Base-by-base conservation (phyloP, 2,113 vertebrate species). In the Passer domesticus region DNA sequence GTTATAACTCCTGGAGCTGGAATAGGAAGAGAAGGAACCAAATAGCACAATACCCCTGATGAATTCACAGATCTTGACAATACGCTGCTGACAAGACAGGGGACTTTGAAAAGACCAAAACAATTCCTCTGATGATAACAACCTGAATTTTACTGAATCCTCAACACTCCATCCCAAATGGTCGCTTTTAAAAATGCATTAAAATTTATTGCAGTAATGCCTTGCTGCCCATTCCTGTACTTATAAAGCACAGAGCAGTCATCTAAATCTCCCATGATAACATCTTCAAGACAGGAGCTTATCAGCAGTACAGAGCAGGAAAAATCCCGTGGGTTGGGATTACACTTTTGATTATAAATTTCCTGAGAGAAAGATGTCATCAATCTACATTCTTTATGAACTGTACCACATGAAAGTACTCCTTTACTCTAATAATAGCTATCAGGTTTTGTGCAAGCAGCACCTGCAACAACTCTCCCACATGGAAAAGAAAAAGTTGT, bases 291-390 rank as follows among this genome's bases (percentile, higher is more conserved):
- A 87, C 76, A 87, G 56, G 19, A 93, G 46, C 28, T 88, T 93
- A 93, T 87, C 89, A 92, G 35, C 52, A 87, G 80, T 10, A 49
- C 7, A 92, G 74, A 87, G 49, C 68, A 91, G 66, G 87, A 94
- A 95, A 94, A 95, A 95, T 84, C 87, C 86, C 4, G 0, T 95
- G 87, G 81, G 83, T 64, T 89, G 91, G 91, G 95, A 96, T 95
- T 96, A 95, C 24, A 25, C 31, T 87, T 80, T 28, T 91, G 77
- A 94, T 89, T 91, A 86, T 84, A 91, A 87, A 82, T 90, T 91
- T 94, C 66, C 66, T 53, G 75, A 95, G 80, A 88, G 59, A 93
- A 94, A 93, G 58, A 94, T 91, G 82, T 50, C 74, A 89, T 90
- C 91, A 90, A 52, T 67, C 82, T 75, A 69, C 69, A 75, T 87